A percentile compares a stretch with the other conserved stretches of the same genome.
phyloP scores from a whole-genome alignment of 2,888 invertebrate genomes.

The Eudemis profundana region DNA sequence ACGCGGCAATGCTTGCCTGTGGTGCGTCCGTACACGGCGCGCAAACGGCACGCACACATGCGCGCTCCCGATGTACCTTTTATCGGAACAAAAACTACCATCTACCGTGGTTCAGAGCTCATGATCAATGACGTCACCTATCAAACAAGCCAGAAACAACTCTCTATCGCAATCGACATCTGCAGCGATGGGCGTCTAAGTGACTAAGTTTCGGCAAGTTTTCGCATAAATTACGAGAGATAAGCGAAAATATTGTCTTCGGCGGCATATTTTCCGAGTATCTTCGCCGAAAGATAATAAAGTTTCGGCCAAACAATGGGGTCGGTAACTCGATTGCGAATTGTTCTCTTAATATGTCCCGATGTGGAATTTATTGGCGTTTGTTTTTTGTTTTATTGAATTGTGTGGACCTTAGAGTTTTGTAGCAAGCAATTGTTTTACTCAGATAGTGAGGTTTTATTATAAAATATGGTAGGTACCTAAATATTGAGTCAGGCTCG shows the following conservation, averaged over 20 bases:
- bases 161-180: slow-evolving; percentile 75
- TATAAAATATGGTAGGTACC: too few relatives aligned
- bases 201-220: slow-evolving; percentile 77
- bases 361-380: slow-evolving; percentile 49
- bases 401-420: slow-evolving; percentile 26
- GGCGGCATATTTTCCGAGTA: slow-evolving; percentile 76
- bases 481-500: too few relatives aligned
- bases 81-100: too few relatives aligned
- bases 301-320: slow-evolving; percentile 70
- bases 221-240: slow-evolving; percentile 81
- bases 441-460: too few relatives aligned
- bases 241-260: slow-evolving; percentile 84
- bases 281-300: slow-evolving; percentile 66
- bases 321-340: slow-evolving; percentile 59
- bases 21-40: too few relatives aligned
- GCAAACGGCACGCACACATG: too few relatives aligned
- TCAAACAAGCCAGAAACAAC: slow-evolving; percentile 45
- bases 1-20: too few relatives aligned
- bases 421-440: too few relatives aligned
- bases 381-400: slow-evolving; percentile 35
- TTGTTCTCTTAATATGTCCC: slow-evolving; percentile 60
- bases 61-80: too few relatives aligned
- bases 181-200: slow-evolving; percentile 70
- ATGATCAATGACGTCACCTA: slow-evolving; percentile 32
- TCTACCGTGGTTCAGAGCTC: not conserved